Conservation (phyloP, 2,888 invertebrate genomes). For the Phyllotreta striolata region DNA sequence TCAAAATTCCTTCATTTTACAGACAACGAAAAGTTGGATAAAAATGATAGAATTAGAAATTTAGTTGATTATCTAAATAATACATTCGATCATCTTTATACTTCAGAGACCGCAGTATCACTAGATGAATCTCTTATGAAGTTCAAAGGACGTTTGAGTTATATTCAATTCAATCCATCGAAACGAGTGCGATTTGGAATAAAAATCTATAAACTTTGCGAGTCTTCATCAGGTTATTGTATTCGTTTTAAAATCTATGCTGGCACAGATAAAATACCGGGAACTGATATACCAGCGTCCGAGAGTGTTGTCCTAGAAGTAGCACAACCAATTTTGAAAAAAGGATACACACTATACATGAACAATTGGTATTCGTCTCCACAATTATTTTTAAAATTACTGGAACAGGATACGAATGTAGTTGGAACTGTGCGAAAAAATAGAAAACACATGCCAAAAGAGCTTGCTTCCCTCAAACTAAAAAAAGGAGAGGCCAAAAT, state of each 20-base stretch:
- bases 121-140: too few species aligned
- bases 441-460: conserved; percentile 3
- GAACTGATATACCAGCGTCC: conserved; percentile 16
- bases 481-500: background rate
- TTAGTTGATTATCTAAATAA: too few species aligned
- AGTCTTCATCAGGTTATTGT: conserved; percentile 49
- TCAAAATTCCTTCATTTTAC: too few species aligned
- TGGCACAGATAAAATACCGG: conserved; percentile 41
- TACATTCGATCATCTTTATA: too few species aligned
- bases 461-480: conserved; percentile 2
- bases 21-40: too few species aligned
- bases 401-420: conserved; percentile 1
- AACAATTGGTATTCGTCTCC: conserved; percentile 14
- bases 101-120: too few species aligned
- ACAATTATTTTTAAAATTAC: conserved; percentile 14
- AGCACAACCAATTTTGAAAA: conserved; percentile 39
- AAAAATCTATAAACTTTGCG: conserved; percentile 50
- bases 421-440: conserved; percentile 2
- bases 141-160: conserved; percentile 49
- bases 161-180: conserved; percentile 50
- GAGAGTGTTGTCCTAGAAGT: conserved; percentile 44
- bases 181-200: conserved; percentile 51
- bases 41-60: too few species aligned
- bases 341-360: conserved; percentile 42
- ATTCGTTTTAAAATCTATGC: conserved; percentile 47